Conservation (phyloP, 2,113 vertebrate species). For the Plecotus auritus region DNA sequence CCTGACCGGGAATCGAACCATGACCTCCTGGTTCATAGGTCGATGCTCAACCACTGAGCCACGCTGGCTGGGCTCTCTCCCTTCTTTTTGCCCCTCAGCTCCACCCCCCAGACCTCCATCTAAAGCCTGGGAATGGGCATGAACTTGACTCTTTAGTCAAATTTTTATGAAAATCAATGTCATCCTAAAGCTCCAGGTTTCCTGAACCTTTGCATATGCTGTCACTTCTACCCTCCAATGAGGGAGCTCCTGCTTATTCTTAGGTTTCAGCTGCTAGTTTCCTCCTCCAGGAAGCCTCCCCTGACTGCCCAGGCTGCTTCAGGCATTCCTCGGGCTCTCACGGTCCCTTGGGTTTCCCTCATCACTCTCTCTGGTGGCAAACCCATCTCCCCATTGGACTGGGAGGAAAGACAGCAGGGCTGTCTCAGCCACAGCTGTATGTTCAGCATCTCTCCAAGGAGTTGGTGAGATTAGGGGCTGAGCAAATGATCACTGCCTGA, state of each 20-base stretch:
- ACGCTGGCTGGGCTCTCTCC: background rate
- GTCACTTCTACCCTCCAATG: background rate
- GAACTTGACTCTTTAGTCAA: background rate
- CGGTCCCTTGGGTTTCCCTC: background rate
- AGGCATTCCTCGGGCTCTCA: background rate
- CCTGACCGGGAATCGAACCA: too few relatives aligned
- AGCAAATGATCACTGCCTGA: background rate
- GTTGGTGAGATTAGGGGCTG: background rate
- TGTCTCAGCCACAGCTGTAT: background rate
- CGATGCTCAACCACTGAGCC: too few relatives aligned
- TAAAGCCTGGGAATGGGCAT: background rate
- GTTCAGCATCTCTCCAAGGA: background rate
- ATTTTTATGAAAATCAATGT: background rate
- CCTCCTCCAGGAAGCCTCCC: background rate
- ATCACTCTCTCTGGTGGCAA: background rate
- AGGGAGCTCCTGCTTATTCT: background rate
- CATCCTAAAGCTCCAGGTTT: background rate
- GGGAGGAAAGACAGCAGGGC: background rate
- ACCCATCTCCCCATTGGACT: background rate
- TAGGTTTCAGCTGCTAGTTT: background rate
- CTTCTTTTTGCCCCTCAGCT: background rate
- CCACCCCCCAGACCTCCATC: fast-evolving
- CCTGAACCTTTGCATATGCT: background rate
- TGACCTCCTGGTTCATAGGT: too few relatives aligned
- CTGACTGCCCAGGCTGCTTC: background rate